Evolutionary conservation across 2,888 invertebrate species (phyloP), one percentile per base, ranked within the genome.

Genomic region (Cephus sareptanus): DNA sequence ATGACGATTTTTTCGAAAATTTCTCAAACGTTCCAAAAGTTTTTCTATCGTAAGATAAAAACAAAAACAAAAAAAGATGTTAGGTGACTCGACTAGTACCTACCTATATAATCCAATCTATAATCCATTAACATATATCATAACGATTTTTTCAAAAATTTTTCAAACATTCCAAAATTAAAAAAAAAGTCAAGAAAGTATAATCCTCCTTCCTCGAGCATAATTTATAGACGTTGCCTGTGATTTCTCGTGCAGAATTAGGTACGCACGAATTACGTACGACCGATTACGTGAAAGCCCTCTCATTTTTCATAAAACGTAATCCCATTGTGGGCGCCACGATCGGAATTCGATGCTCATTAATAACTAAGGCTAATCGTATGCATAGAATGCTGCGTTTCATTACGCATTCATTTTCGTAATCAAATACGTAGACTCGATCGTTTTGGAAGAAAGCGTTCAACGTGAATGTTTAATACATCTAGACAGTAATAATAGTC

Each of bases 341-440:
- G 23, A 56, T 56, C 23, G 56, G 56, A 56, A 56, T 56, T 56
- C 9, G 23, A 56, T 56, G 71, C 30, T 71, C 71, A 71, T 71
- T 34, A 34, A 71, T 71, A 71, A 71, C 71, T 34, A 34, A 31
- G 71, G 15, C 33, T 71, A 71, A 71, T 71, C 71, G 71, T 71
- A 71, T 71, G 71, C 71, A 34, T 71, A 34, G 71, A 71, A 71
- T 71, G 71, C 31, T 71, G 9, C 31, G 71, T 34, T 71, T 12
- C 71, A 71, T 71, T 71, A 71, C 31, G 71, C 71, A 71, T 71
- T 71, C 71, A 23, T 71, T 71, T 71, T 71, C 71, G 71, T 71
- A 71, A 71, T 31, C 71, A 31, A 71, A 71, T 23, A 56, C 31
- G 71, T 71, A 33, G 71, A 71, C 12, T 34, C 71, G 12, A 71